Evolutionary conservation across 2,797 vertebrate species (phyloP).

Genomic region (Neoniphon sammara): DNA sequence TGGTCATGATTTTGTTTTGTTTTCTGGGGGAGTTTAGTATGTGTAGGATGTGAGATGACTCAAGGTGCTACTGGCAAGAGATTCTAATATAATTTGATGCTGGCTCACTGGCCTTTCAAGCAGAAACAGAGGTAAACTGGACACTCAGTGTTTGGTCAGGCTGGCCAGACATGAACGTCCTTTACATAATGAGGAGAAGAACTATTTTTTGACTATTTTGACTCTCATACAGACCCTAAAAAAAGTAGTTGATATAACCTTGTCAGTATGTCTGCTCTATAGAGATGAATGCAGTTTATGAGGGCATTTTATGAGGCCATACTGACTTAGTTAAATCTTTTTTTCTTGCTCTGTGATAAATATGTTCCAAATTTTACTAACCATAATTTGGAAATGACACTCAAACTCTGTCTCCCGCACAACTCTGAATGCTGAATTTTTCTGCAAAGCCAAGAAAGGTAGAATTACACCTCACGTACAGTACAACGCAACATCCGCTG

Average conservation of each 20-base stretch:
- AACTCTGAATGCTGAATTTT: neutral
- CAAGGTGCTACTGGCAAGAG: constrained; percentile 20
- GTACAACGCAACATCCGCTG: too few species aligned
- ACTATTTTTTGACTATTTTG: neutral
- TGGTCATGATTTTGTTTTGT: neutral
- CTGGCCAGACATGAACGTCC: constrained; percentile 24
- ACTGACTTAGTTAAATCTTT: neutral
- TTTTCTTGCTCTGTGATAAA: neutral
- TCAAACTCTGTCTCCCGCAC: neutral
- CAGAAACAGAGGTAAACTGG: constrained; percentile 55
- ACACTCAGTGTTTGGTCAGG: constrained; percentile 50
- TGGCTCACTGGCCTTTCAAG: constrained; percentile 53
- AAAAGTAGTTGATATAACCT: too few species aligned
- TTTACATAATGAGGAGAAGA: constrained; percentile 31
- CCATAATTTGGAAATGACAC: neutral
- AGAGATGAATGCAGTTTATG: neutral
- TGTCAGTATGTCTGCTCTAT: neutral
- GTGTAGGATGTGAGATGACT: constrained; percentile 44
- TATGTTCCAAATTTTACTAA: neutral
- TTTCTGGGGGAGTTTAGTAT: neutral
- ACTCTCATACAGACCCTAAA: neutral
- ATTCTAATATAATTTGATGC: constrained; percentile 52
- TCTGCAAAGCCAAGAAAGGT: neutral
- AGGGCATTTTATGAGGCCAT: too few species aligned
- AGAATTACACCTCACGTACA: too few species aligned